These are phyloP conservation scores for Anoplolepis gracilipes DNA, from an alignment of 1,140 invertebrate species.

Conservation along the genomic window DNA sequence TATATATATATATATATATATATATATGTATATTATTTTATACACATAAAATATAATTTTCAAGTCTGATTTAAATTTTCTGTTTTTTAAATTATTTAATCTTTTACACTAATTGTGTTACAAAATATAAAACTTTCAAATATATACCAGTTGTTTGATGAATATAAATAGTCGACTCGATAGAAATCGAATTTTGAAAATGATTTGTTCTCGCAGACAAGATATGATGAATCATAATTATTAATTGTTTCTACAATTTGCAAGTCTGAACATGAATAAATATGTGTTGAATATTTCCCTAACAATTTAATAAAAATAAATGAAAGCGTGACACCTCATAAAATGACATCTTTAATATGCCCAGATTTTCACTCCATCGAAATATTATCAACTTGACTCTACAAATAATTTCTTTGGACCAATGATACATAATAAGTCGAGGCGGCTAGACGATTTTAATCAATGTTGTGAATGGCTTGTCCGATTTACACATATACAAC, in stretches of 20 bases:
- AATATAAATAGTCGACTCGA: background rate
- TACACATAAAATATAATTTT: background rate
- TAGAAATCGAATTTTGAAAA: background rate
- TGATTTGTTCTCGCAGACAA: background rate
- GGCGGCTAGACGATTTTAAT: background rate
- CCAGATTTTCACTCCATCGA: background rate
- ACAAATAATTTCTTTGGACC: constrained; percentile 13
- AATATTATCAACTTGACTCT: constrained; percentile 14
- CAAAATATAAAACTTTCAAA: background rate
- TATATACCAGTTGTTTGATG: background rate
- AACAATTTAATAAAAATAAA: constrained; percentile 28
- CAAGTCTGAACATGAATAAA: background rate
- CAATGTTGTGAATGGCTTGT: background rate
- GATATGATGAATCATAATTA: background rate
- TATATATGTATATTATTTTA: too few species aligned
- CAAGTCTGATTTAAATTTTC: background rate
- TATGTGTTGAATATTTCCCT: background rate
- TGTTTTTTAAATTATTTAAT: background rate
- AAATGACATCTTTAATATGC: background rate
- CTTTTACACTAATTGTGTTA: background rate
- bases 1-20: background rate
- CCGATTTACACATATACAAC: background rate
- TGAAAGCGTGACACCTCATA: background rate
- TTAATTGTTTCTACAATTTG: background rate
- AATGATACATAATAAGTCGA: constrained; percentile 25